Base-by-base conservation (phyloP, 2,113 vertebrate genomes). In the Heliornis fulica region DNA sequence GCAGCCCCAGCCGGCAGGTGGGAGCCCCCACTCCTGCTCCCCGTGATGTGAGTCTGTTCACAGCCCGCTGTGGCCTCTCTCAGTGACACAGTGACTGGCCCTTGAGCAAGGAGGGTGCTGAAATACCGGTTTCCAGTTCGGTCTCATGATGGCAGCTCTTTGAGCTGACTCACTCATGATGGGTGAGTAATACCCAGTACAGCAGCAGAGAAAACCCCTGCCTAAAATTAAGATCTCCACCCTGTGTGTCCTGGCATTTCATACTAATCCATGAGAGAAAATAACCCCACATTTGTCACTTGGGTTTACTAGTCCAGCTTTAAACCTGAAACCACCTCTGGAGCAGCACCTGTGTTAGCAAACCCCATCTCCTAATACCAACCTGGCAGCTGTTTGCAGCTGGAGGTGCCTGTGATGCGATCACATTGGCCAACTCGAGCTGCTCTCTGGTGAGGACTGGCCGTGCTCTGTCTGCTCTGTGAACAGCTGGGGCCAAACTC, bases 391-490 rank as follows among this genome's bases (percentile, higher is more conserved):
- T 36, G 50, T 28, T 36, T 10, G 20, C 0, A 3, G 56, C 21
- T 46, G 60, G 36, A 82, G 70, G 38, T 25, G 31, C 20, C 68
- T 22, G 68, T 1, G 8, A 6, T 25, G 26, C 1, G 3, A 17
- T 34, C 0, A 1, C 40, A 19, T 26, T 2, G 0, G 32, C 25
- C 4, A 7, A 12, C 21, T 8, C 1, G 5, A 90, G 46, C 46
- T 1, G 3, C 71, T 85, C 65, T 15, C 43, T 5, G 1, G 19
- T 0, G 1, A 66, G 53, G 34, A 19, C 70, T 78, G 70, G 38
- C 40, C 22, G n/a, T 0, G 7, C 51, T 40, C n/a, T 0, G 2
- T n/a, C n/a, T 75, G 43, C 57, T 56, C 25, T 0, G 0, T 7
- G 32, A 68, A 14, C 31, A 41, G 36, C 48, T 28, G 45, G 19